Evolutionary conservation across 1,140 invertebrate species (phyloP), one percentile per base, ranked within the genome.

Genomic region (Limonius californicus): DNA sequence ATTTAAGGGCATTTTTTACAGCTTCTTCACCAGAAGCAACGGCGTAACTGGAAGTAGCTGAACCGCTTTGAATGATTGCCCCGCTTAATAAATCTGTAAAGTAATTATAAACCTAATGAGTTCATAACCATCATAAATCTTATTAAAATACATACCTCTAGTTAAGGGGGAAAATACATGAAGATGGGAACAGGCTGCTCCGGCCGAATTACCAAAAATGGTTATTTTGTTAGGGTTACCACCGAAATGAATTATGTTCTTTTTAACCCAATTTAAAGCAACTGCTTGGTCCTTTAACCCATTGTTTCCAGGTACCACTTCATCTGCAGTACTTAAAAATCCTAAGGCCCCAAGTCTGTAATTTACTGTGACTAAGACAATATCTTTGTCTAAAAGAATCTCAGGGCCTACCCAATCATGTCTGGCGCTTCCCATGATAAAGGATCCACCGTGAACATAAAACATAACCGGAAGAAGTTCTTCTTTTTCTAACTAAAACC

Each of bases 241-340:
- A 0, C 89, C 89, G 70, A 91, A 91, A 0, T 77, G 70, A 0
- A 66, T 76, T 15, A 91, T 88, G 66, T 91, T 88, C 16, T 83
- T 70, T 65, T 85, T 79, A 0, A 91, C 77, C 89, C 89, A 92
- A 16, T 82, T 77, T 1, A 91, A 70, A 0, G 88, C 86, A 14
- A 79, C 74, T 2, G 88, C 83, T 75, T 90, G 87, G 75, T 91
- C 89, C 70, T 87, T 87, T 21, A 89, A 75, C 0, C 87, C 89
- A 71, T 84, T 82, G 70, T 90, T 90, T 14, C 88, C 89, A 0
- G 85, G 80, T 0, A 83, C 80, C n/a, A 79, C 67, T 3, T 77
- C 71, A 58, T 85, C 85, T 1, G 83, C 84, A 0, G 83, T 86
- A 61, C 84, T 85, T 21, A 89, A 70, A 45, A 64, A 68, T 21